Evolutionary conservation across 2,113 vertebrate species (phyloP).

Genomic region (Ophiodon elongatus): DNA sequence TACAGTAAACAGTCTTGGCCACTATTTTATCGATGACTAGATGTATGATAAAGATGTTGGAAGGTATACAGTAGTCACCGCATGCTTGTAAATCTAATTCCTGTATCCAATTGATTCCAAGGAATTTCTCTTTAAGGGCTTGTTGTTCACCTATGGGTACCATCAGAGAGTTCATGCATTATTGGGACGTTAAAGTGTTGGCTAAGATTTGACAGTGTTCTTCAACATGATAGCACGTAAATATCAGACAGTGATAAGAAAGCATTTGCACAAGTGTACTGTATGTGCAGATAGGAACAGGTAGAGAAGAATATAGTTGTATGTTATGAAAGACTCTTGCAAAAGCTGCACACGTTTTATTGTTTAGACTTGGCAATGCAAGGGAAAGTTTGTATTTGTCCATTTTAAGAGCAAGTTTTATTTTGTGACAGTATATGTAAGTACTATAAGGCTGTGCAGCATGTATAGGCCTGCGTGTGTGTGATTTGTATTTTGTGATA

Average conservation of each 20-base stretch:
- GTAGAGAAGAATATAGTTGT: neutral
- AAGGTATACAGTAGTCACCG: neutral
- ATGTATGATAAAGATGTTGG: neutral
- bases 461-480: neutral
- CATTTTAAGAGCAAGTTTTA: neutral
- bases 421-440: neutral
- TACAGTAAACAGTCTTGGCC: neutral
- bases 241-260: conserved; percentile 1
- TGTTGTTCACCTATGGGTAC: conserved; percentile 1
- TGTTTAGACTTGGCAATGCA: neutral
- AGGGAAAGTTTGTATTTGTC: neutral
- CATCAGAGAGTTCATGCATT: neutral
- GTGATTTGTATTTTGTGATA: neutral
- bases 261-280: neutral
- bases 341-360: neutral
- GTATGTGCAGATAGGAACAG: neutral
- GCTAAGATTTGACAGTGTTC: neutral
- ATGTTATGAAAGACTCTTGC: neutral
- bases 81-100: neutral
- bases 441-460: neutral
- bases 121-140: neutral
- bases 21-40: neutral
- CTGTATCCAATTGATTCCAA: neutral
- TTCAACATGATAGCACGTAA: neutral
- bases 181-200: neutral